Evolutionary conservation across 2,888 invertebrate species (phyloP).

Genomic region (Drosophila pegasa): DNA sequence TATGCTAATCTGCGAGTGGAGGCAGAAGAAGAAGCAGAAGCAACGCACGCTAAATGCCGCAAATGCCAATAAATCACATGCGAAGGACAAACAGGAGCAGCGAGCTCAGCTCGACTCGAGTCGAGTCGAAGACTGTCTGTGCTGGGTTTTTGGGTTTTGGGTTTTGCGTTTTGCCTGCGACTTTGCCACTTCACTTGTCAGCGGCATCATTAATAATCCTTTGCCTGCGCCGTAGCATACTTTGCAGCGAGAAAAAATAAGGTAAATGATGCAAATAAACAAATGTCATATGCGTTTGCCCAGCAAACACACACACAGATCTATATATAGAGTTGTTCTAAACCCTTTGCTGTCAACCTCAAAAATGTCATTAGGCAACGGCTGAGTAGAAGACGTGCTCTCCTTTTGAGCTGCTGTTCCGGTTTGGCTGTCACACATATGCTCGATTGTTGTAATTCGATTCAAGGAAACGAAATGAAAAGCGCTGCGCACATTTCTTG

Average conservation of each 20-base stretch:
- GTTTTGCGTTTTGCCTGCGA: constrained; percentile 31
- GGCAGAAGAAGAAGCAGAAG: constrained; percentile 3
- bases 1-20: constrained; percentile 58
- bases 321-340: not conserved
- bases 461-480: constrained; percentile 63
- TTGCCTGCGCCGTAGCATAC: constrained; percentile 68
- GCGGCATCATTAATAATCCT: constrained; percentile 82
- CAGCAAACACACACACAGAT: not conserved
- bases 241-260: constrained; percentile 60
- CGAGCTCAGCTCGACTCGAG: not conserved
- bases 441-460: constrained; percentile 77
- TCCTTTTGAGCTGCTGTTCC: constrained; percentile 41
- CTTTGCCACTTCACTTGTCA: constrained; percentile 81
- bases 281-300: constrained; percentile 79
- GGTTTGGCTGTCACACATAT: constrained; percentile 64
- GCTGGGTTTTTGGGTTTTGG: constrained; percentile 1
- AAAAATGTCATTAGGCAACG: constrained; percentile 82
- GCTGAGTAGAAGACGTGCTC: constrained; percentile 68
- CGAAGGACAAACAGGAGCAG: constrained; percentile 12
- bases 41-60: constrained; percentile 56
- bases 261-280: constrained; percentile 83
- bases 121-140: constrained; percentile 11
- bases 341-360: constrained; percentile 79
- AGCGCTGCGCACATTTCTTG: constrained; percentile 77
- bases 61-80: constrained; percentile 80